Conservation (phyloP, 1,140 invertebrate species). For the Wiebesia pumilae region DNA sequence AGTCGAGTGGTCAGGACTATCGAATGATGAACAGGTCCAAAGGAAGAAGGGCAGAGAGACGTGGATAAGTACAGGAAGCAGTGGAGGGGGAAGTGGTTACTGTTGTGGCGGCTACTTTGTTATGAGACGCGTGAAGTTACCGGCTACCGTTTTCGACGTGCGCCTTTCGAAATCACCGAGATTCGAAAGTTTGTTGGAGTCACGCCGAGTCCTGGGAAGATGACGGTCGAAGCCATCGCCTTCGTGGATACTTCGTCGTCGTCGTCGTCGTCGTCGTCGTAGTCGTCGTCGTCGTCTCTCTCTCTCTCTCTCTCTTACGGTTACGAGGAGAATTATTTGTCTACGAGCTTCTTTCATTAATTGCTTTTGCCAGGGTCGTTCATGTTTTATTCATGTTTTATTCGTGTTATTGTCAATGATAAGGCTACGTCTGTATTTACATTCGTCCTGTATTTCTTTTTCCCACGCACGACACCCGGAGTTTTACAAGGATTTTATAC, state of each 20-base stretch:
- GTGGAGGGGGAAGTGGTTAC: neutral
- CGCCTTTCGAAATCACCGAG: slow-evolving; percentile 37
- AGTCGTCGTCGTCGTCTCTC: neutral
- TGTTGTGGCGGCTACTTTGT: slow-evolving; percentile 37
- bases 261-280: neutral
- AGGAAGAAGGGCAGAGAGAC: neutral
- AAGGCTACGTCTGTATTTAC: slow-evolving; percentile 27
- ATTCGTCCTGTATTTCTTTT: neutral
- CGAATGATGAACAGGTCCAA: neutral
- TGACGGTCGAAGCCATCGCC: neutral
- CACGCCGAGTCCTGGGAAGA: slow-evolving; percentile 11
- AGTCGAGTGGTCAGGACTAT: neutral
- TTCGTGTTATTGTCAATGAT: slow-evolving; percentile 46
- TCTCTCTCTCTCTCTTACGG: neutral
- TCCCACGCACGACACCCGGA: slow-evolving; percentile 26
- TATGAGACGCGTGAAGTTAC: slow-evolving; percentile 42
- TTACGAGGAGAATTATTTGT: slow-evolving; percentile 16
- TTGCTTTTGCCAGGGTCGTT: neutral
- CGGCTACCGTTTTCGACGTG: slow-evolving; percentile 42
- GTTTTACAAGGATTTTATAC: neutral
- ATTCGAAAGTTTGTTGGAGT: slow-evolving; percentile 38
- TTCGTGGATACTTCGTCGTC: neutral
- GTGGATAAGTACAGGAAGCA: neutral
- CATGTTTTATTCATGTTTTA: slow-evolving; percentile 52
- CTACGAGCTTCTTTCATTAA: slow-evolving; percentile 38